These are phyloP conservation scores for Ramphastos sulfuratus DNA, from an alignment of 2,113 vertebrate genomes.

Conservation along the genomic window DNA sequence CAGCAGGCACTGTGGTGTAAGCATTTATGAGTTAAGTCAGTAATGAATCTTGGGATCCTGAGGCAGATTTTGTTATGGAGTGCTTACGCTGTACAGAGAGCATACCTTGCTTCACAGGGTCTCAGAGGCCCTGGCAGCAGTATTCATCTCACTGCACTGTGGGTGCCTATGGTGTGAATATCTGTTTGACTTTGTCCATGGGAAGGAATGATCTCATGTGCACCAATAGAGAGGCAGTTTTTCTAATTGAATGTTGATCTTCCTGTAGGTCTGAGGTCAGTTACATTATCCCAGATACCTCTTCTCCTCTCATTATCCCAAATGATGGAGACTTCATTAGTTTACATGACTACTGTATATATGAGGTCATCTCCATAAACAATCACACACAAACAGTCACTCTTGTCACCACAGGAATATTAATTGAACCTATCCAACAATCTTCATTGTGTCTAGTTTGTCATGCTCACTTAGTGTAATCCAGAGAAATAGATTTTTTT, in stretches of 20 bases:
- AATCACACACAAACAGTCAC: not conserved
- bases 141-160: not conserved
- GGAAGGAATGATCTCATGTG: not conserved
- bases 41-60: not conserved
- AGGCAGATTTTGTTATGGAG: not conserved
- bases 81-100: not conserved
- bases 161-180: not conserved
- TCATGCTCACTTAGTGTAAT: not conserved
- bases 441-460: not conserved
- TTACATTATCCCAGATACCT: not conserved
- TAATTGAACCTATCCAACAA: not conserved
- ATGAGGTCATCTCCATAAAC: not conserved
- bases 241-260: not conserved
- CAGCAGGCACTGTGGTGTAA: not conserved
- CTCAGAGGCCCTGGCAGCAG: not conserved
- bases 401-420: not conserved
- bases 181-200: not conserved
- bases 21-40: not conserved
- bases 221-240: not conserved
- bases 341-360: fast-evolving
- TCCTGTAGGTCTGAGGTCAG: not conserved
- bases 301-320: not conserved
- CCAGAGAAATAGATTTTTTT: not conserved
- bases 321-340: not conserved
- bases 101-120: not conserved